Evolutionary conservation across 2,888 invertebrate genomes (phyloP), one percentile per base, ranked within the genome.

Genomic region (Hemaris fuciformis): DNA sequence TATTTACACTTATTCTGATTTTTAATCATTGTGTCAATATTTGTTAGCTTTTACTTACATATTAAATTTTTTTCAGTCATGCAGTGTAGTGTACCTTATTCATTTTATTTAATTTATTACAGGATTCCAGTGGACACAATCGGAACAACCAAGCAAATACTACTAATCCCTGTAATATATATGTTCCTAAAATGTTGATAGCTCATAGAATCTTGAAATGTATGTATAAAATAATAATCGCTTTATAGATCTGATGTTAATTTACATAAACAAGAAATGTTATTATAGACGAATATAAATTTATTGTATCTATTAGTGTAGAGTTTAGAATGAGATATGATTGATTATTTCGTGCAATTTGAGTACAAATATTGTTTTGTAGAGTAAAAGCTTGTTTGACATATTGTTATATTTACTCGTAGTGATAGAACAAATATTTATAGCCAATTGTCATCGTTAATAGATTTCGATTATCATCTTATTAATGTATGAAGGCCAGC

Each of bases 101-200:
- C 18, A 34, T 15, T 3, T 0, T 25, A 20, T 34, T 43, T 61
- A 13, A 34, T 56, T 25, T 34, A 5, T 85, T 79, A 34, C 86
- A 87, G 87, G 81, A 64, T 76, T 81, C 74, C 78, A 79, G 67
- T 84, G 84, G 84, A 66, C 71, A 38, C 78, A 83, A 3, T 75
- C 79, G 22, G 66, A 69, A 64, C 80, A 77, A 64, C 65, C 74
- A 43, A 77, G 69, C 63, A 78, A 74, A 74, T 80, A 77, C 71
- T 80, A 70, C 67, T 83, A 77, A 75, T 70, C 7, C 23, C 38
- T 60, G 15, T 45, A 23, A 41, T 13, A 27, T 10, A 57, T 8
- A 18, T 57, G 57, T 23, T 10, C 41, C 60, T 53, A 13, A 60
- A 53, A 48, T 25, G 48, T 53, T 41, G 25, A 27, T 53, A 53